Evolutionary conservation across 1,140 invertebrate genomes (phyloP), one percentile per base, ranked within the genome.

Genomic region (Papilio machaon): DNA sequence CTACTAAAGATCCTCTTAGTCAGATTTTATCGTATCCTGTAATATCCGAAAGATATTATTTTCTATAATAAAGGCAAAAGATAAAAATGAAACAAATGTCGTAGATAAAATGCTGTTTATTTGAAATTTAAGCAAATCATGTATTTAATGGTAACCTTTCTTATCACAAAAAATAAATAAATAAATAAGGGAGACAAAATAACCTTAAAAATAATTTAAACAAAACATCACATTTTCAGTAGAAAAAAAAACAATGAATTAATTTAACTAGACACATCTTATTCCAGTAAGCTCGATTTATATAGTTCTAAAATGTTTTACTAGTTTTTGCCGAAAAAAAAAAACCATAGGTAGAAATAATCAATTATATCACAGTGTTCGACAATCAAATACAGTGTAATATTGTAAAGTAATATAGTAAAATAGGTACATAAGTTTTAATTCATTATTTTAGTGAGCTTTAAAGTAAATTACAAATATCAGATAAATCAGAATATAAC

Each of bases 381-480:
- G 54, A 79, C 77, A 79, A 79, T 79, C 46, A 79, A 79, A 79
- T 78, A 60, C 30, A 78, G 75, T 17, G 75, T 78, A 58, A 78
- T 78, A 78, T 78, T 78, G 75, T 78, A 78, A 78, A 78, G 52
- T 60, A 78, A 78, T 78, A n/a, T 78, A 78, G 54, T 78, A 78
- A 78, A 78, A 78, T 78, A 78, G 75, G 52, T 60, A 58, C 49
- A 60, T 60, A 10, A 19, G 38, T 60, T 78, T 54, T 52, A 58
- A 15, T 78, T 78, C 49, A 54, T 78, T 60, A 58, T 78, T 67
- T 23, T 60, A 78, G 54, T 78, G 75, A 78, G 54, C 30, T 78
- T 60, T 47, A 58, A 78, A 78, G 2, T 58, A 78, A 58, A 58
- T 35, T 60, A 78, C 15, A 43, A 78, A 30, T 78, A 78, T 67